A percentile compares a stretch with the other conserved stretches of the same genome.
phyloP scores from a whole-genome alignment of 1,140 invertebrate genomes.

The Saccostrea cuccullata region DNA sequence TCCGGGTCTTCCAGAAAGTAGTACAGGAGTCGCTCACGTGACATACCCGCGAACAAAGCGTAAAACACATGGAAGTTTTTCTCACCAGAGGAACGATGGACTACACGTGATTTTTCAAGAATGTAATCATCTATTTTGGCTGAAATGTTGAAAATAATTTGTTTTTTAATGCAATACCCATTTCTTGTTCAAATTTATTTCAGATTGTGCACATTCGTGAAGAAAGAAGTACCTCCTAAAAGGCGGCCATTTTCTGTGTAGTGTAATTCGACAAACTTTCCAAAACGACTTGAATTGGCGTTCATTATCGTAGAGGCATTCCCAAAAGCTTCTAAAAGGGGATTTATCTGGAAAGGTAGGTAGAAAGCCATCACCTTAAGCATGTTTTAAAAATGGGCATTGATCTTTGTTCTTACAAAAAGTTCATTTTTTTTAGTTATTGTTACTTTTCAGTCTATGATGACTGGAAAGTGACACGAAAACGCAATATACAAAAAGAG shows the following conservation, averaged over 20 bases:
- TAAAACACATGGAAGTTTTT: conserved; percentile 98
- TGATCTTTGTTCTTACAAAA: too few relatives aligned
- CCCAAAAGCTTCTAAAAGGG: conserved; percentile 92
- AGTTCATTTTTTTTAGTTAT: too few relatives aligned
- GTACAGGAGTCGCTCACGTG: conserved; percentile 62
- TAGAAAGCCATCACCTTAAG: background rate
- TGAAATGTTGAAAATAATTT: background rate
- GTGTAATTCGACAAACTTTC: conserved; percentile 89
- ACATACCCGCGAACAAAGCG: conserved; percentile 85
- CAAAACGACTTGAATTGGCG: conserved; percentile 90
- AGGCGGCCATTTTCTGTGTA: conserved; percentile 83
- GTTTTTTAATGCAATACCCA: too few relatives aligned
- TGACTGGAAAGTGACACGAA: too few relatives aligned
- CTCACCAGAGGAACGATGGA: conserved; percentile 90
- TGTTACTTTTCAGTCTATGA: too few relatives aligned
- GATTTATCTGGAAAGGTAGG: conserved; percentile 81
- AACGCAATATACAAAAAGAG: too few relatives aligned
- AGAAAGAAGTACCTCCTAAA: conserved; percentile 82
- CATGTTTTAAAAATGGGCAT: too few relatives aligned
- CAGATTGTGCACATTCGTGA: too few relatives aligned
- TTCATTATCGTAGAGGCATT: conserved; percentile 90
- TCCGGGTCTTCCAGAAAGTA: conserved; percentile 70
- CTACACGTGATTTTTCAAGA: conserved; percentile 94
- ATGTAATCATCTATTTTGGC: conserved; percentile 79
- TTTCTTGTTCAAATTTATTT: too few relatives aligned